Conservation (phyloP, 35 echinoderm and acorn worm genomes). For the Lytechinus pictus region DNA sequence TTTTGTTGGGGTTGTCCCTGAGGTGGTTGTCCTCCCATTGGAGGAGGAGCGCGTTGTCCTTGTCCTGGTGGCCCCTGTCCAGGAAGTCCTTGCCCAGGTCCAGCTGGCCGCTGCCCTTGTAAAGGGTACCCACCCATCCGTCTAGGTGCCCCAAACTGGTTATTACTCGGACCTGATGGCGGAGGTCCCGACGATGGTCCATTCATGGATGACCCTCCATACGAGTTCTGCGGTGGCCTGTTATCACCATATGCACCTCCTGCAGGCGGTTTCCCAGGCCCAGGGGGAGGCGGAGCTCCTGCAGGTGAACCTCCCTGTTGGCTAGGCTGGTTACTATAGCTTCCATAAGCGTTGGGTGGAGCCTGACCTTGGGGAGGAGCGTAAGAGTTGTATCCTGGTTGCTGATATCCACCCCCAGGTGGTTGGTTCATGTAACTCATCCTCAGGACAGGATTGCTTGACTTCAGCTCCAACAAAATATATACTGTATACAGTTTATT, state of each 20-base stretch:
- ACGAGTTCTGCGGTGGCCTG: conserved; percentile 25
- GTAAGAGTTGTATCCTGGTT: conserved; percentile 8
- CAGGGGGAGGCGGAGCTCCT: neutral
- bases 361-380: neutral
- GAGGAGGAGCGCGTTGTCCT: neutral
- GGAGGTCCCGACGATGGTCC: conserved; percentile 53
- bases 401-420: conserved; percentile 22
- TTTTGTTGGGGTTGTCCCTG: conserved; percentile 27
- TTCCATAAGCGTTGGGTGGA: conserved; percentile 2
- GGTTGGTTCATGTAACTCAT: conserved; percentile 54
- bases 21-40: conserved; percentile 58
- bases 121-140: conserved; percentile 51
- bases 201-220: conserved; percentile 54
- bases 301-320: neutral
- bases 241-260: conserved; percentile 57
- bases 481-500: neutral
- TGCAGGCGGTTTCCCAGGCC: conserved; percentile 25
- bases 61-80: conserved; percentile 34
- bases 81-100: neutral
- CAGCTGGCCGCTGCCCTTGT: neutral
- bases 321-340: neutral
- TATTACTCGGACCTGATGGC: neutral
- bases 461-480: too few relatives aligned
- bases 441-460: neutral
- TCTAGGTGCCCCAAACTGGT: conserved; percentile 50